Evolutionary conservation across 2,113 vertebrate genomes (phyloP).

Genomic region (Phasianus colchicus): DNA sequence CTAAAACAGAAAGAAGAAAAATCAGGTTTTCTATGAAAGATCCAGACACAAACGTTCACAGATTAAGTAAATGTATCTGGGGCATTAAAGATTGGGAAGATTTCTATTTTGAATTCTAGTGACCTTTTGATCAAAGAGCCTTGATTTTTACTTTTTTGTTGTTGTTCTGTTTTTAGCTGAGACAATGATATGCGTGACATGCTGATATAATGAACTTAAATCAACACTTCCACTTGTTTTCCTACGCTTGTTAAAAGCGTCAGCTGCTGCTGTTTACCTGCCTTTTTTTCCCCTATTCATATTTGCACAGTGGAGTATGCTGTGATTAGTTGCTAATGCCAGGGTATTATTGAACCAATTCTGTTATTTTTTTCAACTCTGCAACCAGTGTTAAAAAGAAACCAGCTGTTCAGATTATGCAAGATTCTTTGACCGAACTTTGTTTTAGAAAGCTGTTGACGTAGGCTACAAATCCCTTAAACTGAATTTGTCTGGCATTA

Average conservation of each 20-base stretch:
- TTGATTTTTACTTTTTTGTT: background rate
- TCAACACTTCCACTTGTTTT: background rate
- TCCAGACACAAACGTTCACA: background rate
- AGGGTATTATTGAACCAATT: background rate
- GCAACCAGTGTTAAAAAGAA: background rate
- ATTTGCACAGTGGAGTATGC: background rate
- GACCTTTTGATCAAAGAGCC: background rate
- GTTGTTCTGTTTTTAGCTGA: background rate
- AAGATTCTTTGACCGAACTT: background rate
- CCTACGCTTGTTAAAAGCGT: background rate
- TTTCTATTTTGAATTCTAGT: background rate
- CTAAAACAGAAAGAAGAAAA: background rate
- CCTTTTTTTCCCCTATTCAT: background rate
- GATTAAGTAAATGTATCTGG: background rate
- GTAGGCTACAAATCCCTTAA: background rate
- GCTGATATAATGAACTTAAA: background rate
- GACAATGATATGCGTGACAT: background rate
- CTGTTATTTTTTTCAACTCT: background rate
- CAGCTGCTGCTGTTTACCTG: background rate
- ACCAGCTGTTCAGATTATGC: background rate
- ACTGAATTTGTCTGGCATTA: background rate
- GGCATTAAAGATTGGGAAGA: background rate
- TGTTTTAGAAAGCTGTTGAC: background rate
- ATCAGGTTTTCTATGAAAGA: background rate
- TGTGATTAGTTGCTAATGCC: background rate